These are phyloP conservation scores for Prunella fulvescens DNA, from an alignment of 2,113 vertebrate genomes.

Conservation along the genomic window DNA sequence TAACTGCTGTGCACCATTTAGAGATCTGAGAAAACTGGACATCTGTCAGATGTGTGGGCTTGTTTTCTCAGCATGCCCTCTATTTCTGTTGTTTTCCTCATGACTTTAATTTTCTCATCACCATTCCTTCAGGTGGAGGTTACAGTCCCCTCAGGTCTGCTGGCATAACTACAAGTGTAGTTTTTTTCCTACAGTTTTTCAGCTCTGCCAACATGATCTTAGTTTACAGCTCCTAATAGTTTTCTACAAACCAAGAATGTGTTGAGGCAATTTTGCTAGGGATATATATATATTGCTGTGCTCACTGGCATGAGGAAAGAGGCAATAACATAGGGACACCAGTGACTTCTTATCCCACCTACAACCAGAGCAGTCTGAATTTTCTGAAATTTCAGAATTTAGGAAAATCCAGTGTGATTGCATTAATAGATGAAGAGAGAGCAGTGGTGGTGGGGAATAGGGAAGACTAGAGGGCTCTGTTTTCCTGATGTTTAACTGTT, in stretches of 20 bases:
- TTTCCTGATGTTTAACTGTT: background rate
- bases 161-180: background rate
- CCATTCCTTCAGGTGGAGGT: background rate
- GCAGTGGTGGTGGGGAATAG: background rate
- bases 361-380: background rate
- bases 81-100: background rate
- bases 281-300: background rate
- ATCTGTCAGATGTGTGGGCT: fast-evolving
- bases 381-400: background rate
- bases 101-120: background rate
- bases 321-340: background rate
- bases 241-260: background rate
- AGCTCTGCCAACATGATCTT: background rate
- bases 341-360: background rate
- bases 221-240: background rate
- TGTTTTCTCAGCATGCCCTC: background rate
- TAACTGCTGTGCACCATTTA: background rate
- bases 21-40: background rate
- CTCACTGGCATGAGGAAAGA: background rate
- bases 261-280: background rate
- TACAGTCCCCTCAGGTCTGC: background rate
- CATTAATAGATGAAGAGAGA: background rate
- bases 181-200: background rate
- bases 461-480: background rate
- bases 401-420: background rate